Evolutionary conservation across 1,140 invertebrate genomes (phyloP).

Genomic region (Ladona fulva): DNA sequence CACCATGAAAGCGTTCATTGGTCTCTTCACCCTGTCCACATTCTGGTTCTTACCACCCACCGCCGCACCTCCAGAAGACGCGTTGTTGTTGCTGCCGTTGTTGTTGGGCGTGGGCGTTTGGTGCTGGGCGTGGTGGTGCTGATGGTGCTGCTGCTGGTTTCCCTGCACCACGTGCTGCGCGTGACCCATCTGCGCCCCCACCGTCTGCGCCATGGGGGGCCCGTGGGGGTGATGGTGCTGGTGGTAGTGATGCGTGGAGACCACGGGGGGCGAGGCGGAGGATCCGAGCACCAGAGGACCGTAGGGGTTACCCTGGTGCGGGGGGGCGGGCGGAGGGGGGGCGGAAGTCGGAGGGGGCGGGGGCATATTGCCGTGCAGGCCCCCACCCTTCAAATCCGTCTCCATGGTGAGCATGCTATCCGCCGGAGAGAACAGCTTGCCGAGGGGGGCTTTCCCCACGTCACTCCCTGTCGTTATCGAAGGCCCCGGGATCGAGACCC

Average conservation of each 20-base stretch:
- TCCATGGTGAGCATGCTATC: conserved; percentile 82
- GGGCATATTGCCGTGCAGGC: conserved; percentile 67
- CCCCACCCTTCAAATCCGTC: conserved; percentile 75
- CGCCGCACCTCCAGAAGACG: background rate
- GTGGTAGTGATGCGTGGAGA: conserved; percentile 25
- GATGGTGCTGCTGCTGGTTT: background rate
- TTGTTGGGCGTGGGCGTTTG: background rate
- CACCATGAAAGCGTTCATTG: conserved; percentile 99
- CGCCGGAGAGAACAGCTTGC: conserved; percentile 59
- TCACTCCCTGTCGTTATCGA: background rate
- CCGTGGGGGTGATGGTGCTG: conserved; percentile 26
- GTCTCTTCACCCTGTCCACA: conserved; percentile 88
- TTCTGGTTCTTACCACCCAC: conserved; percentile 61
- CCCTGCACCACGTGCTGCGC: conserved; percentile 19
- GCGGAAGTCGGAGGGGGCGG: conserved; percentile 51
- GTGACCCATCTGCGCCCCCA: conserved; percentile 25
- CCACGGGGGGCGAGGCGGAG: background rate
- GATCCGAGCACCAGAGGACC: background rate
- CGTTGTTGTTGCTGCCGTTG: background rate
- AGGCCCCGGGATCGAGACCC: background rate
- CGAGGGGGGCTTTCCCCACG: background rate
- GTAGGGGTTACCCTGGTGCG: conserved; percentile 13
- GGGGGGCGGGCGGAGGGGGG: conserved; percentile 26
- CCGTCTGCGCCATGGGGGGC: conserved; percentile 21
- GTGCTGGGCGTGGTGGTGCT: background rate